These are phyloP conservation scores for Apodemia duryi DNA, from an alignment of 2,888 invertebrate species.

Conservation along the genomic window DNA sequence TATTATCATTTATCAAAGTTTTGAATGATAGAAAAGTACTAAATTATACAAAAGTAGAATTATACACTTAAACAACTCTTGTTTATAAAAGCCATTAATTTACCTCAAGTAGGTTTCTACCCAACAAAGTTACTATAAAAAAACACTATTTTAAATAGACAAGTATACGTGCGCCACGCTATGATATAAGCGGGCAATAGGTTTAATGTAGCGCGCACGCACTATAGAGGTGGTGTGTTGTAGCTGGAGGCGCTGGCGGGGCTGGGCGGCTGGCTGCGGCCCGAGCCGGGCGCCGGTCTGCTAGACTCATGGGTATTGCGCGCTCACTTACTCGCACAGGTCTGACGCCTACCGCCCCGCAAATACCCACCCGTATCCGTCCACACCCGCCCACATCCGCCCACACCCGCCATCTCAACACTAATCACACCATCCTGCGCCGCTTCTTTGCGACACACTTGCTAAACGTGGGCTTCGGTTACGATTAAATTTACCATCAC, in stretches of 20 bases:
- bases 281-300: constrained; percentile 69
- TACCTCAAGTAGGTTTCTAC: too few species aligned
- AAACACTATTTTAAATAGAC: background rate
- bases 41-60: too few species aligned
- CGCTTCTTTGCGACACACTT: constrained; percentile 16
- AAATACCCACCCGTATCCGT: constrained; percentile 43
- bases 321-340: constrained; percentile 79
- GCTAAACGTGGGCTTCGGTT: constrained; percentile 10
- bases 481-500: background rate
- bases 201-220: background rate
- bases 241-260: constrained; percentile 79
- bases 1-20: too few species aligned
- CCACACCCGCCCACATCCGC: constrained; percentile 39
- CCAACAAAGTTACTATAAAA: too few species aligned
- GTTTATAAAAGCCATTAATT: too few species aligned
- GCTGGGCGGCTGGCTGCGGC: constrained; percentile 74
- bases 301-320: constrained; percentile 80
- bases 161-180: background rate
- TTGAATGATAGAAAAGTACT: too few species aligned
- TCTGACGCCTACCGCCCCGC: constrained; percentile 60
- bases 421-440: constrained; percentile 22
- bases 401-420: constrained; percentile 20
- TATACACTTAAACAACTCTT: too few species aligned
- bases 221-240: constrained; percentile 52
- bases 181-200: background rate